phyloP scores from a whole-genome alignment of 1,140 invertebrate genomes.

The Limonius californicus region DNA sequence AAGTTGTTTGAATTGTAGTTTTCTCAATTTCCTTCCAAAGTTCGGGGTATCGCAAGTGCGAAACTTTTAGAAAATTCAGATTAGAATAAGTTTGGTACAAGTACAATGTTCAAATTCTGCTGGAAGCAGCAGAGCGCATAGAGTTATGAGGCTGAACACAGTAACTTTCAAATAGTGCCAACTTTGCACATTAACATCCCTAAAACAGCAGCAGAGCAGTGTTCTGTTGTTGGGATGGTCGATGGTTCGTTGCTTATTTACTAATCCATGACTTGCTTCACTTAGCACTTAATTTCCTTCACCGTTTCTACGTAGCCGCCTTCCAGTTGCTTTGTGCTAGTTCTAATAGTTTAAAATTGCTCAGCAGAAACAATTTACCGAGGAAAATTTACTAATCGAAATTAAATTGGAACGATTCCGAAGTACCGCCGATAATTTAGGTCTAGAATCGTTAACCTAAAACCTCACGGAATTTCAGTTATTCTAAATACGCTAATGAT shows the following conservation, averaged over 20 bases:
- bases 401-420: no score
- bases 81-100: not conserved
- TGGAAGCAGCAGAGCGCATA: constrained; percentile 1
- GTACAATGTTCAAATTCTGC: not conserved
- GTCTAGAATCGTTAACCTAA: no score
- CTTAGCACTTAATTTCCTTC: constrained; percentile 21
- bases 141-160: not conserved
- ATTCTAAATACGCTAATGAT: no score
- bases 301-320: constrained; percentile 2
- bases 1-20: no score
- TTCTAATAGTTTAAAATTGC: not conserved
- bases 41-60: no score
- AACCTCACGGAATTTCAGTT: no score
- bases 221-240: not conserved
- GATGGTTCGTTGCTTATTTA: constrained; percentile 22
- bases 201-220: not conserved
- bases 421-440: no score
- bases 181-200: constrained; percentile 20
- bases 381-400: not conserved
- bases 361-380: no score
- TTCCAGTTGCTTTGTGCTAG: not conserved
- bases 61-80: not conserved
- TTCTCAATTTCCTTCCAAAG: no score
- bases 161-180: constrained; percentile 10
- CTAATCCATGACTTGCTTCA: constrained; percentile 24